Base-by-base conservation (phyloP, 1,140 invertebrate genomes). In the Procambarus clarkii region DNA sequence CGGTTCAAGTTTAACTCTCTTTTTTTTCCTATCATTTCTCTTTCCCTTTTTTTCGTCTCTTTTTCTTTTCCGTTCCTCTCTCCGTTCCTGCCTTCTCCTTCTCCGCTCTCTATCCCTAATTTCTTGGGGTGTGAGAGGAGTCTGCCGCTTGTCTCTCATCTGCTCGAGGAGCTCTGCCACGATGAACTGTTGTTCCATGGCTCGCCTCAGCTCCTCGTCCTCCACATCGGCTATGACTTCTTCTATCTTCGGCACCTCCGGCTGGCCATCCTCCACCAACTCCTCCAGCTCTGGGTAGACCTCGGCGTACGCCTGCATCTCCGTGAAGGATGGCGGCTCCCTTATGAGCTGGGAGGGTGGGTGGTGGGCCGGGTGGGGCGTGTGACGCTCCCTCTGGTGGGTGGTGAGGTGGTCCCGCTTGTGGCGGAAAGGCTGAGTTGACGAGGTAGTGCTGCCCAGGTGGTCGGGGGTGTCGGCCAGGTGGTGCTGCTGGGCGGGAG, bases 1-100 rank as follows among this genome's bases (percentile, higher is more conserved):
- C 46, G 44, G 64, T 5, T 24, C 48, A 48, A 50, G 18, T 71
- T 92, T 44, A 18, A n/a, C 58, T 44, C 58, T 64, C 60, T 77
- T 86, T 60, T 64, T 78, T 64, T 81, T 86, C 77, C 82, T 90
- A 44, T 76, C 86, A 69, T 84, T 76, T 78, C 89, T 91, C 76
- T 86, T 82, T 45, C 76, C 50, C 34, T 86, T 82, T 21, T 83
- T 78, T 64, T 79, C 54, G 69, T 85, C 80, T 74, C 76, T 79
- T 45, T 45, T 85, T 45, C 74, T 82, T 76, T 69, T 54, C 60
- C 46, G 50, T 24, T 88, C 74, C 50, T 82, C 34, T 74, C 77
- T 87, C 69, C 76, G n/a, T 34, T 79, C 44, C n/a, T 82, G 60
- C 15, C 78, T 45, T 50, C 50, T 60, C 44, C 34, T 48, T 50